Evolutionary conservation across 2,113 vertebrate species (phyloP), one percentile per base, ranked within the genome.

Genomic region (Gorilla gorilla): DNA sequence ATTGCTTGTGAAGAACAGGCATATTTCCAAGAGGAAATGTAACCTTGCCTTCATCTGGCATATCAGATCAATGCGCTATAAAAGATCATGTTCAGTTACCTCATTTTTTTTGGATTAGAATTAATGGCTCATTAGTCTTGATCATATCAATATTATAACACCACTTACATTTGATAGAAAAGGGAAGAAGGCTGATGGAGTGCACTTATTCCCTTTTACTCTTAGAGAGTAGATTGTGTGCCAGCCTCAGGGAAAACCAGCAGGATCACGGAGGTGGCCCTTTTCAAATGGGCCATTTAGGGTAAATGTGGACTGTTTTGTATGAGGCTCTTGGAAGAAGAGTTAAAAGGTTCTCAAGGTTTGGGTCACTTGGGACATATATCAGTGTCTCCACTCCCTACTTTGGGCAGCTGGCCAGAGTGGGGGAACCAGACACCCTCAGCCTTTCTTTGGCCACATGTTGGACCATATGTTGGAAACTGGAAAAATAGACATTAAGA

Each of bases 111-210:
- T 97, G 98, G 97, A 97, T 98, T 97, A 98, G 98, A 98, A 98
- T 98, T 98, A 98, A 98, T 98, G 98, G 97, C 93, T 97, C 97
- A 98, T 98, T 99, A 98, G 86, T 98, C 98, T 98, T 95, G 96
- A 98, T 98, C 98, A 97, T 98, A 97, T 98, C 97, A 97, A 96
- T 82, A 97, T 92, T 98, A 70, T 43, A 97, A 96, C 75, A 96
- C 83, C 97, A 93, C 89, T 97, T 98, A 35, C 97, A 97, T 97
- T 98, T 97, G 98, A 93, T 97, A 97, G 94, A 96, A 72, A 25
- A 96, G 59, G 40, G 82, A 98, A 43, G 88, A 86, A 89, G 79
- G 61, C 84, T 95, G 96, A 90, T 82, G 55, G 97, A 98, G 93
- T 96, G 98, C 97, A 98, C 97, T 98, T 97, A 97, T 1, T 97